These are phyloP conservation scores for Acrossocheilus wenchowensis DNA, from an alignment of 2,797 vertebrate genomes.

Conservation along the genomic window DNA sequence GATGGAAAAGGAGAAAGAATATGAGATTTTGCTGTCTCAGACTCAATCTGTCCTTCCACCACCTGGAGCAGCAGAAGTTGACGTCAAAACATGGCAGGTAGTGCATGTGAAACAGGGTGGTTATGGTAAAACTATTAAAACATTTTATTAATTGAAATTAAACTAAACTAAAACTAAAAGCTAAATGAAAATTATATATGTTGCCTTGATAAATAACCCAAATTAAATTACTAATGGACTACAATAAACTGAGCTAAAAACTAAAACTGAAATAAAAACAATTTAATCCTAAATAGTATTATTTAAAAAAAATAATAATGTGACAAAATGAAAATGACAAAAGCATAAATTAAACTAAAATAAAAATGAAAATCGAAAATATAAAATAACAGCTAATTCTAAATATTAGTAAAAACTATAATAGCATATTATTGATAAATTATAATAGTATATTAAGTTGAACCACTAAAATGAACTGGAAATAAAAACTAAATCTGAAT, in stretches of 20 bases:
- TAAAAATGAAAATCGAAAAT: no score
- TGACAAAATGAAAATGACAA: background rate
- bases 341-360: background rate
- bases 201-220: background rate
- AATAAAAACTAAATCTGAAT: background rate
- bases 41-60: constrained; percentile 70
- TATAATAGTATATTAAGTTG: background rate
- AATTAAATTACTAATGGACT: background rate
- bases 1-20: constrained; percentile 71
- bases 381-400: no score
- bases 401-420: no score
- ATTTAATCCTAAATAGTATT: background rate
- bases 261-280: background rate
- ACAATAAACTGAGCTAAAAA: background rate
- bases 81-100: constrained; percentile 80
- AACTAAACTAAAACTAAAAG: background rate
- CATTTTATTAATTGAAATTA: background rate
- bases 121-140: background rate
- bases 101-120: background rate
- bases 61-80: constrained; percentile 75
- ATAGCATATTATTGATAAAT: background rate
- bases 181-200: background rate
- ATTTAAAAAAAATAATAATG: background rate
- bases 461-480: background rate
- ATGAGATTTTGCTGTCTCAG: constrained; percentile 69